Evolutionary conservation across 2,888 invertebrate species (phyloP), one percentile per base, ranked within the genome.

Genomic region (Salpingus planirostris): DNA sequence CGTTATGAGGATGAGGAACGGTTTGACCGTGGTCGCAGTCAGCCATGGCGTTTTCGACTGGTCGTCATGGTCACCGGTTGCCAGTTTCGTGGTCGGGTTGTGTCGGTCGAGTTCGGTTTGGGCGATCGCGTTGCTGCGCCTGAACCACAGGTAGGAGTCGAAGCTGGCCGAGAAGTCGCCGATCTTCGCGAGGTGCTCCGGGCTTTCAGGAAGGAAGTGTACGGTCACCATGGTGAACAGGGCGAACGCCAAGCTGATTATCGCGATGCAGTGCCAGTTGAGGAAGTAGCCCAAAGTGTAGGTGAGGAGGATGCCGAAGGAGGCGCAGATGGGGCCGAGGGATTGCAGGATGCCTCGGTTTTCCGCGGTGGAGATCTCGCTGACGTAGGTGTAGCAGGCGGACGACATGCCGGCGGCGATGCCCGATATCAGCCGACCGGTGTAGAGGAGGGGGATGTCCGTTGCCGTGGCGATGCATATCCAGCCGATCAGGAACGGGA

Each of bases 321-420:
- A 81, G 12, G 80, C 81, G 40, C 79, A 64, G 1, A 80, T 74
- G 1, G 82, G 81, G 1, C 81, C 81, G 12, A 79, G 54, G 1
- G 80, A 77, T 40, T 80, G 78, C 5, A 82, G 65, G 30, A 79
- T 74, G 1, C 80, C 80, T 30, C 82, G 66, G 45, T 77, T 76
- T 46, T 74, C 70, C 1, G 81, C 76, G 1, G 77, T 74, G 2
- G 80, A 77, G 27, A 80, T 73, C 66, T 83, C 76, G 1, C 75
- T 74, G 2, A 78, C 77, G 62, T 79, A 79, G 31, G 78, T 76
- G 61, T 78, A 79, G 32, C 76, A 74, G 1, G 73, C 76, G 12
- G 78, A 73, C 27, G 77, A 76, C 78, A 79, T 78, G 21, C 80
- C 80, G 40, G 76, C 77, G 15, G 80, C 79, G 46, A 80, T 73